Conservation (phyloP, 35 echinoderm and acorn worm genomes). For the Ptychodera flava region DNA sequence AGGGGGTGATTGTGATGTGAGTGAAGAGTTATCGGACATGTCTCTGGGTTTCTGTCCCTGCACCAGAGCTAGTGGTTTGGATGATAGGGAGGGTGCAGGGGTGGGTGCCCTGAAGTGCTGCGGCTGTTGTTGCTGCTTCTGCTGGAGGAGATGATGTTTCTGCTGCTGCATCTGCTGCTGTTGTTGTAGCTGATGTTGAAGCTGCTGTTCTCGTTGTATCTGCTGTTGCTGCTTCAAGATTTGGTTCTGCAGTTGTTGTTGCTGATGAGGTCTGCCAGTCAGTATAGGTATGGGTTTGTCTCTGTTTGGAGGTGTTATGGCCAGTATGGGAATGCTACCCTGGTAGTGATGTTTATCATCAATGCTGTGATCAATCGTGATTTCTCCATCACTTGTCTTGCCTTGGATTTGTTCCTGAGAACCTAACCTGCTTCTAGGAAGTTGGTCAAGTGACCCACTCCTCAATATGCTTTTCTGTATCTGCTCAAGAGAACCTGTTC, state of each 20-base stretch:
- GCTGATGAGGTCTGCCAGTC: not conserved
- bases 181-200: not conserved
- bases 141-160: not conserved
- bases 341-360: not conserved
- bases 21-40: not conserved
- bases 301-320: slow-evolving; percentile 11
- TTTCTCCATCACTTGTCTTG: not conserved
- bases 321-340: not conserved
- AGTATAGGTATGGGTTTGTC: slow-evolving; percentile 12
- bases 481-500: not conserved
- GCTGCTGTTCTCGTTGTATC: not conserved
- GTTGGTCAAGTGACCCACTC: not conserved
- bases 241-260: not conserved
- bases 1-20: not conserved
- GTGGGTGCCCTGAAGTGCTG: not conserved
- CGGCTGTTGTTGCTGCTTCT: not conserved
- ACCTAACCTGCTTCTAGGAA: not conserved
- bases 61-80: not conserved
- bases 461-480: not conserved
- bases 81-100: not conserved
- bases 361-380: not conserved
- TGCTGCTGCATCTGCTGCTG: not conserved
- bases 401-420: not conserved
- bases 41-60: not conserved
- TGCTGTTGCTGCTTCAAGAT: not conserved